Evolutionary conservation across 2,797 vertebrate species (phyloP).

Genomic region (Rhabdophis nuchalis): DNA sequence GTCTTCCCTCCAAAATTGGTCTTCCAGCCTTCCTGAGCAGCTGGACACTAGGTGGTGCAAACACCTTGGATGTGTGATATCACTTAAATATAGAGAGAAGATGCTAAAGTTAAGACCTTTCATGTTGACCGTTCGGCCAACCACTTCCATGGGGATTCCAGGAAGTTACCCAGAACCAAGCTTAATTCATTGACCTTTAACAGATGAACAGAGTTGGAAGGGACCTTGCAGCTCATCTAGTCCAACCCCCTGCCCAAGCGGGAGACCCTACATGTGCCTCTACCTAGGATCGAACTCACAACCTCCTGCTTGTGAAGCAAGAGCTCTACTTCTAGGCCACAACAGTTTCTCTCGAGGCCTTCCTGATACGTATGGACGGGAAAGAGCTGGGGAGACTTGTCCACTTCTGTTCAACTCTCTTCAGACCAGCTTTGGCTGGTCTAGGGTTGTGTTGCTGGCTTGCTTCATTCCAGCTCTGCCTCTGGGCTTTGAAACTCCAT

Average conservation of each 20-base stretch:
- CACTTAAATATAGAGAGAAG: not conserved
- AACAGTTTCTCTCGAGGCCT: too few relatives aligned
- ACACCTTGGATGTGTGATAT: not conserved
- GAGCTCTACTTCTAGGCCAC: too few relatives aligned
- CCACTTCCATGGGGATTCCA: not conserved
- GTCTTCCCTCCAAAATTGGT: not conserved
- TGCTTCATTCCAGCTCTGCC: not conserved
- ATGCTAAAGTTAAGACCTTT: conserved; percentile 12
- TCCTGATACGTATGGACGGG: not conserved
- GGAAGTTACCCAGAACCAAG: not conserved
- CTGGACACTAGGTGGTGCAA: not conserved
- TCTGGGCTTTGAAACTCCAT: not conserved
- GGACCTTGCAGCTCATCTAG: too few relatives aligned
- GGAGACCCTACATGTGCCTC: too few relatives aligned
- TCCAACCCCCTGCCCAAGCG: too few relatives aligned
- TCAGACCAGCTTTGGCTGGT: not conserved
- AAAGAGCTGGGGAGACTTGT: not conserved
- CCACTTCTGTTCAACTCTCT: not conserved
- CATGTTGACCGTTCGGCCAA: not conserved
- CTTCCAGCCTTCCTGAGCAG: not conserved
- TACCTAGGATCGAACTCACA: too few relatives aligned
- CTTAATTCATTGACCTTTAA: not conserved
- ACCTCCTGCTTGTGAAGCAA: too few relatives aligned
- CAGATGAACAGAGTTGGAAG: too few relatives aligned
- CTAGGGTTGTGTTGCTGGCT: not conserved